Evolutionary conservation across 2,113 vertebrate genomes (phyloP).

Genomic region (Microcebus tavaratra): DNA sequence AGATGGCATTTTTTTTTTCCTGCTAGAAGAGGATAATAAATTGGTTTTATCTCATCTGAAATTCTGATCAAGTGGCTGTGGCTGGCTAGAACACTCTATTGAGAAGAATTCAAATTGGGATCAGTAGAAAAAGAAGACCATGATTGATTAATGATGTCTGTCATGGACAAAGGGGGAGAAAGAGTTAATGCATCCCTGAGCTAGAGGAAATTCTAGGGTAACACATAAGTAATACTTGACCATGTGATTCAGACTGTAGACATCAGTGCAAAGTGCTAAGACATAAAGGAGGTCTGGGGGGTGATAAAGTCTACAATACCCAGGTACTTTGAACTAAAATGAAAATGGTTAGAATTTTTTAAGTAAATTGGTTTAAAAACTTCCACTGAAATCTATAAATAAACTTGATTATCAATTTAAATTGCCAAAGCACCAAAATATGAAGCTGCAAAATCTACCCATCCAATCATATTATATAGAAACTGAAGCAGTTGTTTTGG

Average conservation of each 20-base stretch:
- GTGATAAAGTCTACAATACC: neutral
- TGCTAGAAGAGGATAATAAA: neutral
- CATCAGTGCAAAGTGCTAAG: neutral
- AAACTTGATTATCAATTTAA: neutral
- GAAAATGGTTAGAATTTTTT: neutral
- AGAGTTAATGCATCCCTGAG: neutral
- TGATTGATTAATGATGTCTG: neutral
- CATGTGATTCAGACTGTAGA: neutral
- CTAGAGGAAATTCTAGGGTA: neutral
- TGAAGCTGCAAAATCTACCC: neutral
- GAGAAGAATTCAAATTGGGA: neutral
- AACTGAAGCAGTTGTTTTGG: neutral
- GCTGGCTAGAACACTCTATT: neutral
- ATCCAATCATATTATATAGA: neutral
- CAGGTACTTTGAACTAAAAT: neutral
- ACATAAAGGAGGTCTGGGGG: neutral
- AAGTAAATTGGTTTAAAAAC: neutral
- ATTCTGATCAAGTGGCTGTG: neutral
- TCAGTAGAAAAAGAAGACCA: neutral
- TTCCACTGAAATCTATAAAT: neutral
- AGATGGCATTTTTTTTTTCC: neutral
- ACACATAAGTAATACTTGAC: neutral
- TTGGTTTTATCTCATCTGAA: slow-evolving; percentile 19
- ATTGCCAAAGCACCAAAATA: neutral
- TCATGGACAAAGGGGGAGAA: neutral